These are phyloP conservation scores for Toxonevra muliebris DNA, from an alignment of 2,888 invertebrate species.

Conservation along the genomic window DNA sequence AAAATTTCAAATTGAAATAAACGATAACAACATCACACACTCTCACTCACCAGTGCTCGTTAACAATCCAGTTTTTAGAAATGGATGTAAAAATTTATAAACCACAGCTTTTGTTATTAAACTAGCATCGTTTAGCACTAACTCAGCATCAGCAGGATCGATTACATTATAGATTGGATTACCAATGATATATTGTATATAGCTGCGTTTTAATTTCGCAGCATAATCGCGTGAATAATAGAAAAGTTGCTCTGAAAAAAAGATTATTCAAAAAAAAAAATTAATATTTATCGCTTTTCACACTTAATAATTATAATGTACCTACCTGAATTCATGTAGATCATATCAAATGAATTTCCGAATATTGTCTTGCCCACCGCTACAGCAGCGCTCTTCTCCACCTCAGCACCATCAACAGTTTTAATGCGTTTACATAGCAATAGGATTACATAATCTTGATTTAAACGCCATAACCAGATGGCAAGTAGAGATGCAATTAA, in stretches of 20 bases:
- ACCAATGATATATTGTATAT: conserved; percentile 46
- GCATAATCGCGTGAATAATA: conserved; percentile 34
- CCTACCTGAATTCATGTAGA: conserved; percentile 46
- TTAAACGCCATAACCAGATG: too few species aligned
- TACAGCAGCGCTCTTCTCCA: conserved; percentile 46
- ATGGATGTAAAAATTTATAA: conserved; percentile 52
- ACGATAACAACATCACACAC: conserved; percentile 8
- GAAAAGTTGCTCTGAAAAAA: conserved; percentile 37
- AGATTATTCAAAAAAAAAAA: background rate
- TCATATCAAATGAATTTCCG: conserved; percentile 53
- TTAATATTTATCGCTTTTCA: background rate
- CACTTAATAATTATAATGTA: background rate
- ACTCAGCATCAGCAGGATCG: conserved; percentile 50
- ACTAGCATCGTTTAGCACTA: conserved; percentile 49
- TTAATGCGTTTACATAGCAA: conserved; percentile 44
- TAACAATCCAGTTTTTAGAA: conserved; percentile 50
- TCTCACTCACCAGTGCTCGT: conserved; percentile 48
- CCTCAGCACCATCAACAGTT: conserved; percentile 48
- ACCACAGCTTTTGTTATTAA: conserved; percentile 50
- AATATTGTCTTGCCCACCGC: conserved; percentile 49
- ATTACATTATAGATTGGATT: conserved; percentile 48
- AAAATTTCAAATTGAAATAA: too few species aligned
- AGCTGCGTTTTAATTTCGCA: conserved; percentile 40
- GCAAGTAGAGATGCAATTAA: too few species aligned
- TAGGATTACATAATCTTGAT: conserved; percentile 38